Base-by-base conservation (phyloP, 2,113 vertebrate species). In the Hyperopisus bebe region DNA sequence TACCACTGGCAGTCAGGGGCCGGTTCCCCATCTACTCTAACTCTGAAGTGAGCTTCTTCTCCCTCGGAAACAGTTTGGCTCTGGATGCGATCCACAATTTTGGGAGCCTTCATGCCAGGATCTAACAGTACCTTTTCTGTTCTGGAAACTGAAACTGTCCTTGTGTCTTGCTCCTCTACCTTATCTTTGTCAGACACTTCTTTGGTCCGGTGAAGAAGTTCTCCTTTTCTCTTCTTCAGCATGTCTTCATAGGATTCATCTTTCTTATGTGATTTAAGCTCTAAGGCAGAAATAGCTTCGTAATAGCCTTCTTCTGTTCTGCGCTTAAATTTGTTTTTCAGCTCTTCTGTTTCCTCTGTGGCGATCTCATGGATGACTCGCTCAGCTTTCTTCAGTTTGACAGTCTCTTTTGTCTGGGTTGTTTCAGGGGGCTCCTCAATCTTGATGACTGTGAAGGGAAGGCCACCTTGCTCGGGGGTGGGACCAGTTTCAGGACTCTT, bases 1-100 rank as follows among this genome's bases (percentile, higher is more conserved):
- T 98, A 99, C 98, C 98, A 99, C 58, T 98, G 97, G 91, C 98
- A 99, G 92, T 97, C 97, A n/a, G 98, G 98, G 17, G 98, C 97
- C 58, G 98, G 98, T 94, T 95, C 97, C 48, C 98, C 98, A 0
- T 97, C 95, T 0, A 99, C 98, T 92, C 97, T 94, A 82, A 98
- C 97, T 88, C 96, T 95, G 92, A 99, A 99, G 90, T 97, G 97
- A 35, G 97, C 97, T 4, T 99, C 98, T 3, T 96, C 95, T 1
- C 97, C 97, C 91, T 95, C 96, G 27, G 95, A 92, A 8, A 99
- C 97, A 3, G 98, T 99, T 94, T 98, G 97, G 90, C 98, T 99
- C 90, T 97, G 97, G 90, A 99, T 99, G 70, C 98, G 96, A 93
- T 99, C 98, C 55, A 97, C 92, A 93, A 99, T 99, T 92, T 99